Conservation (phyloP, 2,113 vertebrate genomes). For the Rostratula benghalensis region DNA sequence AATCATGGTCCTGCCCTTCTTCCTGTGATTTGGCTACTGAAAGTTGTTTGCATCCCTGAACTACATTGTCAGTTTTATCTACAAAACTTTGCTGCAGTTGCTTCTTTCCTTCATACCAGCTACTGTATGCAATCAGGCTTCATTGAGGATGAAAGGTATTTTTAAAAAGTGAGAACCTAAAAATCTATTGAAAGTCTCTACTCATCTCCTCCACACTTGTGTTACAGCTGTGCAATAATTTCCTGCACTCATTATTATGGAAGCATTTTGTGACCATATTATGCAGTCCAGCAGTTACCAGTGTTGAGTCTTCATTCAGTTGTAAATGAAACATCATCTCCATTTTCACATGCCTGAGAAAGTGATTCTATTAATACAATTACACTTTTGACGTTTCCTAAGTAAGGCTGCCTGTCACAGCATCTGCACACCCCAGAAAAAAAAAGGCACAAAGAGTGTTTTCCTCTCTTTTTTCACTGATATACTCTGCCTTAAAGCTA, state of each 20-base stretch:
- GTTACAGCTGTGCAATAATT: conserved; percentile 59
- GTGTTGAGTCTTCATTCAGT: conserved; percentile 18
- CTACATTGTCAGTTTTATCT: conserved; percentile 4
- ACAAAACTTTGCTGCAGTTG: background rate
- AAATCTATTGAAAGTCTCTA: conserved; percentile 38
- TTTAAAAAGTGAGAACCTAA: conserved; percentile 52
- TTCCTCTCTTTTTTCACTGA: background rate
- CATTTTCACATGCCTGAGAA: conserved; percentile 2
- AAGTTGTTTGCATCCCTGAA: background rate
- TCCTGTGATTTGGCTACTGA: background rate
- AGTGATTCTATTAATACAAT: conserved; percentile 22
- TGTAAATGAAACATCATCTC: conserved; percentile 45
- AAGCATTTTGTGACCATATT: conserved; percentile 39
- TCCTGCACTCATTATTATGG: conserved; percentile 42
- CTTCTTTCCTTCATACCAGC: conserved; percentile 14
- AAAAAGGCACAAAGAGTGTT: background rate
- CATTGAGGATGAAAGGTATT: conserved; percentile 63
- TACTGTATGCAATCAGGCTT: conserved; percentile 43
- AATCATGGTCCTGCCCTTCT: background rate
- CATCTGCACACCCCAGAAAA: background rate
- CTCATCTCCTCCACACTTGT: conserved; percentile 41
- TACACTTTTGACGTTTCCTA: background rate
- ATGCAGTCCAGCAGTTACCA: conserved; percentile 5
- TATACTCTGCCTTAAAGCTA: background rate
- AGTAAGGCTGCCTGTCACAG: background rate